Evolutionary conservation across 2,113 vertebrate genomes (phyloP), one percentile per base, ranked within the genome.

Genomic region (Nesospiza acunhae): DNA sequence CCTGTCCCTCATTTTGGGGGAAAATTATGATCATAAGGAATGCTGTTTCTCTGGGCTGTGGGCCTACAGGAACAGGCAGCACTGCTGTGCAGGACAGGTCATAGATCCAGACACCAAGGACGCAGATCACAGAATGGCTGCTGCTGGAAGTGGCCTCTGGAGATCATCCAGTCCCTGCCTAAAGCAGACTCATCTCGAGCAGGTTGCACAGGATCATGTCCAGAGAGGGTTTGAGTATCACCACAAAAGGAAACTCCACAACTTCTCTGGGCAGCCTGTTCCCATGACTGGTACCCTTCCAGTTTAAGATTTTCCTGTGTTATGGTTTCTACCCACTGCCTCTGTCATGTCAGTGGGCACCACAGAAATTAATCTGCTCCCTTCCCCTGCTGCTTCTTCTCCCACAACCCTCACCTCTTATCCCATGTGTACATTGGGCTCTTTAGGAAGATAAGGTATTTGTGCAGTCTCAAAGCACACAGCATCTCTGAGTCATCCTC

Each of bases 391-490:
- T 59, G 10, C 22, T 41, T 21, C 55, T 58, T 74, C 13, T 76
- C 4, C 31, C 26, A 39, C 0, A 0, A 52, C 18, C 20, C 7
- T 62, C 37, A 37, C 2, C 6, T 46, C 19, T 56, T 42, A 44
- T 4, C 5, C 53, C 28, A 19, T 53, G 52, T 0, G 0, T 39
- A 28, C 27, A 28, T 3, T 3, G 1, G 27, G 11, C 2, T 76
- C 13, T 59, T 6, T 11, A 49, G 14, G 13, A 55, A 90, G 8
- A 69, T 22, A 42, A 79, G 20, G 31, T n/a, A 63, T 60, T 31
- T 15, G 2, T 37, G 27, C 37, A 47, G 7, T 31, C 24, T 78
- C 30, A 39, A 82, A 87, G 13, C 30, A 63, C 30, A 30, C 3
- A 46, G 3, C 7, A 10, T 35, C 49, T 42, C 24, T 4, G 3